Base-by-base conservation (phyloP, 2,113 vertebrate species). In the Lipotes vexillifer region DNA sequence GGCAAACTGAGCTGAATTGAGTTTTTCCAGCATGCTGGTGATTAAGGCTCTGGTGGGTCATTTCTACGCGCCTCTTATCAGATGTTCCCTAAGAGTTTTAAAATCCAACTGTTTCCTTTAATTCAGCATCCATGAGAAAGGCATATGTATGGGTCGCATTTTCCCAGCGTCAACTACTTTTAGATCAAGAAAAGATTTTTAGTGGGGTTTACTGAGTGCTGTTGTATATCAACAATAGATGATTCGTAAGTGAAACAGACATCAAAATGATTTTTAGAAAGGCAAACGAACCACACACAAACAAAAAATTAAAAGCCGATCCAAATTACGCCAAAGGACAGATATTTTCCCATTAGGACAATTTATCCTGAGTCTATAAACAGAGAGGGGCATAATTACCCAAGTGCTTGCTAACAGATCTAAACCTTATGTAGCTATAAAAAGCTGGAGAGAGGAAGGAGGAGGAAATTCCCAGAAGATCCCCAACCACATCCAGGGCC, bases 381-480 rank as follows among this genome's bases (percentile, higher is more conserved):
- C 96, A 98, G 65, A 97, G 68, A 96, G 55, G 86, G 81, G 95
- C 92, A 96, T 94, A 92, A 96, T 88, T 97, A 86, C 52, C 96
- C 81, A 94, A 96, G 96, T 97, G 95, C 96, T 98, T 98, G 95
- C 63, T 92, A 97, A 93, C 84, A 97, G 96, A 98, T 97, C 92
- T 95, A 97, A 97, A 97, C 95, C 97, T 92, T 94, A 96, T 93
- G 92, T 65, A 83, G 92, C 94, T 98, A 97, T 97, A 97, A 97
- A 98, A 96, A 95, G 92, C 94, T 77, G 33, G 57, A 95, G 94
- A 93, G 71, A 96, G 78, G 90, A 97, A 96, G 94, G 95, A 78
- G 96, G 88, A 84, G 88, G 97, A 97, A 97, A 97, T 98, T 98
- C 97, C 96, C 97, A 98, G 96, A 89, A 97, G 97, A 97, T 93